A percentile compares a stretch with the other conserved stretches of the same genome.
These are phyloP conservation scores for Crocuta crocuta DNA, from an alignment of 2,113 vertebrate species.

Conservation along the genomic window DNA sequence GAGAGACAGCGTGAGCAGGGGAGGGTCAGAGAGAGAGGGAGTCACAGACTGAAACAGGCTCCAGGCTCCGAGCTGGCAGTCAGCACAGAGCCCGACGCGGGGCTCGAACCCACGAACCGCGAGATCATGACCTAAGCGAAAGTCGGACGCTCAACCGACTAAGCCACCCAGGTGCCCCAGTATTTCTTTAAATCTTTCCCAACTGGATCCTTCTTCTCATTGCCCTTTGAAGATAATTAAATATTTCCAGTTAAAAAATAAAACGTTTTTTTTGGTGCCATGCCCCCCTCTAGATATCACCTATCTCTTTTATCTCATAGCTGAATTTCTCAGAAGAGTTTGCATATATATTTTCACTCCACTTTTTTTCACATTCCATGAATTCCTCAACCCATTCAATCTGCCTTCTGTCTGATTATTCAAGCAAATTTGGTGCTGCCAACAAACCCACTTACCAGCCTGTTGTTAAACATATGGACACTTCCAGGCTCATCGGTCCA, in stretches of 20 bases:
- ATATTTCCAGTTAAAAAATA: background rate
- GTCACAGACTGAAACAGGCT: too few relatives aligned
- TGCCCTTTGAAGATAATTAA: background rate
- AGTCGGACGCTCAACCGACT: too few relatives aligned
- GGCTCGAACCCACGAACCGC: too few relatives aligned
- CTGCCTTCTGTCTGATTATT: background rate
- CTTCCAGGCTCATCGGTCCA: background rate
- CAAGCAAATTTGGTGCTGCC: background rate
- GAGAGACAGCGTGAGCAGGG: too few relatives aligned
- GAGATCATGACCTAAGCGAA: too few relatives aligned
- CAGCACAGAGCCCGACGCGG: too few relatives aligned
- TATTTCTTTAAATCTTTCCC: constrained; percentile 19
- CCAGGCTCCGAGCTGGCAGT: too few relatives aligned
- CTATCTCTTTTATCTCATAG: background rate
- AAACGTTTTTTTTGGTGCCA: background rate
- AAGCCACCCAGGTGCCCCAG: too few relatives aligned
- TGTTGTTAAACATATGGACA: background rate
- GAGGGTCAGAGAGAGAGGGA: too few relatives aligned
- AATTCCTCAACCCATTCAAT: background rate
- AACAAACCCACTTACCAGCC: background rate
- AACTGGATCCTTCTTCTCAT: background rate
- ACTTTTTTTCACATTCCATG: background rate
- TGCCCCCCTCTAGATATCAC: background rate
- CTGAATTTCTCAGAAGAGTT: background rate
- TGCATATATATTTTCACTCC: background rate